These are phyloP conservation scores for Etheostoma cragini DNA, from an alignment of 2,113 vertebrate genomes.

Conservation along the genomic window DNA sequence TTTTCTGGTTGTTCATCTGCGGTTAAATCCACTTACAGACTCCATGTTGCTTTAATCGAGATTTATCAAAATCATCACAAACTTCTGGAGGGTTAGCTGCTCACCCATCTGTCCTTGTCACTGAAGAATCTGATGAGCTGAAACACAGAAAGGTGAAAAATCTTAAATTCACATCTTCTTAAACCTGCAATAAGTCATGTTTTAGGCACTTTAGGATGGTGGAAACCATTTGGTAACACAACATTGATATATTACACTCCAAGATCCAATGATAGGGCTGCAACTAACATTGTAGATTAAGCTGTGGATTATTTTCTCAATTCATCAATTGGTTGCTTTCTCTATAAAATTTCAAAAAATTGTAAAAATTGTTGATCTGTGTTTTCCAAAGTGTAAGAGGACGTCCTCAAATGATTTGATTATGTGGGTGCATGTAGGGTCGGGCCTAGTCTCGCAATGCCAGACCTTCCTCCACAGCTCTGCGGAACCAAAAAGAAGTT, in stretches of 20 bases:
- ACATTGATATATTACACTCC: neutral
- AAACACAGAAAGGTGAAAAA: constrained; percentile 24
- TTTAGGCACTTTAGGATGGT: neutral
- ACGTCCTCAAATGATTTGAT: no score
- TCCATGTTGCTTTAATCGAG: constrained; percentile 30
- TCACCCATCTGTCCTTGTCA: neutral
- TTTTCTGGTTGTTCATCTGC: constrained; percentile 26
- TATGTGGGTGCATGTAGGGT: no score
- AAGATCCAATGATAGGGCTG: no score
- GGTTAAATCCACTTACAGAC: neutral
- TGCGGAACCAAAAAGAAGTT: neutral
- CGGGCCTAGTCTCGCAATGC: no score
- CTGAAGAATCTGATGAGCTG: constrained; percentile 16
- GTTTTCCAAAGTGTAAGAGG: no score
- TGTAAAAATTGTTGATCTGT: no score
- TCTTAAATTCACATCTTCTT: neutral
- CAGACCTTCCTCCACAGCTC: no score
- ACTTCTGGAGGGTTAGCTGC: neutral
- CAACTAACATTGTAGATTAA: no score
- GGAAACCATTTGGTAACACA: neutral
- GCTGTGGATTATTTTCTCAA: no score
- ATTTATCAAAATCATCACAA: neutral
- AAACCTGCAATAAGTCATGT: neutral
- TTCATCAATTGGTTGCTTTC: no score
- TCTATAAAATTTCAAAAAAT: no score